Conservation (phyloP, 2,113 vertebrate species). For the Chionomys nivalis region DNA sequence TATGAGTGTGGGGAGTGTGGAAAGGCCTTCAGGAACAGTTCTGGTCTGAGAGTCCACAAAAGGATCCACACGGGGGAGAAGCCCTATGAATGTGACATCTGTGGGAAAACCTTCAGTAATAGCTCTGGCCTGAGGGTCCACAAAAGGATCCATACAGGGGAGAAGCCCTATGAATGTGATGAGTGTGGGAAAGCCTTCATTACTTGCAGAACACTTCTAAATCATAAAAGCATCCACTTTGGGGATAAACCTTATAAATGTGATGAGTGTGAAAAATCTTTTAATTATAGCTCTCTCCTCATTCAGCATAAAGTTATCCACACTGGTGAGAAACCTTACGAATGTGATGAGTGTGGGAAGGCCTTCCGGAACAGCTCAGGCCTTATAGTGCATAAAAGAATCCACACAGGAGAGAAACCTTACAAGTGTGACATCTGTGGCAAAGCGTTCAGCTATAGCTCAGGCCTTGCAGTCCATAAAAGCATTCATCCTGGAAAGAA, state of each 20-base stretch:
- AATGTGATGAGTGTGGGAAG: slow-evolving; percentile 77
- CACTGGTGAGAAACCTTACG: slow-evolving; percentile 83
- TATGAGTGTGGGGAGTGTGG: slow-evolving; percentile 81
- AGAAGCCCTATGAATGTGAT: slow-evolving; percentile 82
- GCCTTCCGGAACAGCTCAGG: slow-evolving; percentile 80
- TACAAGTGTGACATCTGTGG: slow-evolving; percentile 84
- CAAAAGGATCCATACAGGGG: slow-evolving; percentile 82
- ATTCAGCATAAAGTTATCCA: slow-evolving; percentile 89
- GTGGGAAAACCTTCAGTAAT: slow-evolving; percentile 82
- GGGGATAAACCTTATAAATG: slow-evolving; percentile 85
- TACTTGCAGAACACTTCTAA: slow-evolving; percentile 80
- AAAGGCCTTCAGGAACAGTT: slow-evolving; percentile 82
- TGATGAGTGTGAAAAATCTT: slow-evolving; percentile 87
- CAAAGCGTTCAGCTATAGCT: slow-evolving; percentile 84
- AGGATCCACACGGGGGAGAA: slow-evolving; percentile 82
- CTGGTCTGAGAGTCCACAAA: slow-evolving; percentile 80
- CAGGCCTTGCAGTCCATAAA: slow-evolving; percentile 83
- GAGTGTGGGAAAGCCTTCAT: slow-evolving; percentile 84
- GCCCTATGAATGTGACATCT: slow-evolving; percentile 81
- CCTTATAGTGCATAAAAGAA: slow-evolving; percentile 78
- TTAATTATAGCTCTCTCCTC: slow-evolving; percentile 88
- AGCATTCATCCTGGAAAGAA: slow-evolving; percentile 82
- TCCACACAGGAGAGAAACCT: slow-evolving; percentile 83
- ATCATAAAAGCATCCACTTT: slow-evolving; percentile 87
- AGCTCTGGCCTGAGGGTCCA: slow-evolving; percentile 81